Evolutionary conservation across 2,797 vertebrate genomes (phyloP), one percentile per base, ranked within the genome.

Genomic region (Aselliscus stoliczkanus): DNA sequence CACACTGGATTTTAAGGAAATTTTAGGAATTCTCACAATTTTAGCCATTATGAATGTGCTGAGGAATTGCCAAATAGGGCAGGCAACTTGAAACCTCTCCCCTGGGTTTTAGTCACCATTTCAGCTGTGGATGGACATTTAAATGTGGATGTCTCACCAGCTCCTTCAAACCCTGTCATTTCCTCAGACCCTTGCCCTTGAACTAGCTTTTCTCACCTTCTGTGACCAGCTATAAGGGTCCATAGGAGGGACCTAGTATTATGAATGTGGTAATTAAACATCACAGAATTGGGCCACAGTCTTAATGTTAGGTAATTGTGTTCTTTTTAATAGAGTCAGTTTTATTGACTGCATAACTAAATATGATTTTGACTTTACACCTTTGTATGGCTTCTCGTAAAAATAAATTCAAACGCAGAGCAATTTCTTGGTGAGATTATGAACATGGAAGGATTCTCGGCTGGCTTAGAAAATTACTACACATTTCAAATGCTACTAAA

Each of bases 11-110:
- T 95, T 93, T 77, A 77, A 84, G 77, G 54, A 65, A 72, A 86
- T 90, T 64, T 86, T 67, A 70, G 58, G 62, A 83, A 76, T 94
- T 95, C 42, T 92, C 50, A 92, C 44, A 81, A 47, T 58, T 72
- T 79, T 75, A 52, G 54, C 81, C n/a, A 37, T 81, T 58, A 44
- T 5, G 93, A 62, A 31, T 9, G 12, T 82, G 7, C 75, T 52
- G 64, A 92, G 88, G 73, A 88, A 88, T 90, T 82, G 58, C 73
- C 69, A 65, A 76, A 62, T 7, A 75, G 77, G 31, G 52, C 7
- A 37, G 34, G 58, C 39, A 52, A 39, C 25, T 58, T 5, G 42
- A 39, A 75, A 18, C 4, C n/a, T 34, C 37, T 39, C 25, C 58
- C 58, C 58, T 47, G 54, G 73, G 56, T 58, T 65, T 80, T 20